Base-by-base conservation (phyloP, 37 sponge, comb jelly and placozoan species). In the Axinella damicornis region DNA sequence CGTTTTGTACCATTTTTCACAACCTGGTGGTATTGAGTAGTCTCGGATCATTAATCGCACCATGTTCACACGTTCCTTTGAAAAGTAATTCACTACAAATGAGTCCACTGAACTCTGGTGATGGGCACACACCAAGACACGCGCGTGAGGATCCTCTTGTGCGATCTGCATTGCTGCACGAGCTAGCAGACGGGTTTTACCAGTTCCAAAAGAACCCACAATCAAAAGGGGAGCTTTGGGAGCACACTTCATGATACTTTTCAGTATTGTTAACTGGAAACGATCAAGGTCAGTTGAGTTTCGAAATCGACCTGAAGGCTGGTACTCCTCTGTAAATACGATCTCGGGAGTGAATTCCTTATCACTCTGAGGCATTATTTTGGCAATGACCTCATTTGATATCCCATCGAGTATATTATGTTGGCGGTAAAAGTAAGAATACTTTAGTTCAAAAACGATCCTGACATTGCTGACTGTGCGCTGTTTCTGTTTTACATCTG, bases 51-150 rank as follows among this genome's bases (percentile, higher is more conserved):
- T 46, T 46, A 46, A 46, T 46, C 46, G 46, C 46, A 46, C 46
- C 46, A 46, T 46, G 6, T 46, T 9, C 32, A 35, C 34, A 65
- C n/a, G 14, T 32, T 57, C 4, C 2, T 68, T 54, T 4, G 62
- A 60, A 32, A 90, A 94, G 46, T 94, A 94, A 4, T 68, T 57
- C 28, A 70, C 53, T 0, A 94, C 33, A 28, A 82, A 79, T 25
- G 71, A 19, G 34, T 94, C 83, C 27, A 84, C 94, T 19, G 94
- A 65, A 17, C 67, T 63, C 27, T 89, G 79, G 32, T 94, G 90
- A 57, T 94, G 94, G 77, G 94, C 84, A 79, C 80, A 84, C 9
- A 94, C 53, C 14, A 94, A 81, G 16, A 94, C 74, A 27, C 78
- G 34, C 31, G 70, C 72, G 15, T 70, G 41, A 38, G 11, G 27